Base-by-base conservation (phyloP, 2,113 vertebrate species). In the Aramus guarauna region DNA sequence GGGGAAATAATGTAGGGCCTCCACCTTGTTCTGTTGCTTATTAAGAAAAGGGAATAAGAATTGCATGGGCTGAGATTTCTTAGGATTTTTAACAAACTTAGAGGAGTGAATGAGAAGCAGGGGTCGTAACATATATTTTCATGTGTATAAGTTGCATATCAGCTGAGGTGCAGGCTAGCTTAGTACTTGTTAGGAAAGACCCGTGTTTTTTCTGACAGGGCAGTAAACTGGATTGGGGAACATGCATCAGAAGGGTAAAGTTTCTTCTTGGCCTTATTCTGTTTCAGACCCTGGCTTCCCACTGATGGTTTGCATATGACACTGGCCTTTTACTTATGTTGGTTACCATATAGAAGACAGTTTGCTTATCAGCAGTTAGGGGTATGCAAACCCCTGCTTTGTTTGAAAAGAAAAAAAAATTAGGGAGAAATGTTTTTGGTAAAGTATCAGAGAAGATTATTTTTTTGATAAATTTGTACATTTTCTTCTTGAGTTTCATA, bases 101-200 rank as follows among this genome's bases (percentile, higher is more conserved):
- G 9, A 50, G 8, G 17, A 68, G 9, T 45, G 32, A 90, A 52
- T 23, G 17, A 64, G 36, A 83, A 80, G 8, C 30, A 72, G 27
- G 12, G 9, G 2, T 30, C 56, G 18, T 11, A 69, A 41, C 0
- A 0, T 50, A 3, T 55, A 4, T 74, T 81, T 68, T 69, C 45
- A 7, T 29, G 8, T 47, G 26, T 52, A 0, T 32, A 2, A 41
- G 8, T 55, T 83, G 11, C 23, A 2, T 24, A 39, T 56, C 66
- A 47, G 29, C 43, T 17, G 18, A 60, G 14, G 21, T 82, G 9
- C 43, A 68, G 47, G 18, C 32, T 78, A 1, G 72, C 14, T 48
- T 59, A 23, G 19, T 26, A 27, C 5, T 29, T 56, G 29, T 27
- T 84, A 19, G 21, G 4, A 15, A 55, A 92, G 24, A 62, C 4